phyloP scores from a whole-genome alignment of 2,797 vertebrate species.

The Rhyacichthys aspro region DNA sequence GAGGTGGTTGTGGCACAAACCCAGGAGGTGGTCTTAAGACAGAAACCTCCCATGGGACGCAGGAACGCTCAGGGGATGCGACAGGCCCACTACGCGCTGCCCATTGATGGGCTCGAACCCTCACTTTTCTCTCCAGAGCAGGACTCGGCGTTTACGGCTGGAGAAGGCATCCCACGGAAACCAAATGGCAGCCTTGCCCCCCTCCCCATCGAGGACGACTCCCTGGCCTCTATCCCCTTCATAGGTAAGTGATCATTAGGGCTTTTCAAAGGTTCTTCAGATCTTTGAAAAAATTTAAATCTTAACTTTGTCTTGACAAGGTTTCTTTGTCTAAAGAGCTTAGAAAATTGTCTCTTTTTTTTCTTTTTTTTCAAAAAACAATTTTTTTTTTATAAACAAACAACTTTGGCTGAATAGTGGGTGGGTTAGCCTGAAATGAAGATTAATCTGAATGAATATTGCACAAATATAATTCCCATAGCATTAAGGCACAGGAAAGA shows the following conservation, averaged over 20 bases:
- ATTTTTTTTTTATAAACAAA: no score
- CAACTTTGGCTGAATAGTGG: no score
- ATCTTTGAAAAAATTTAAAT: no score
- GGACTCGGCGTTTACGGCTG: constrained; percentile 29
- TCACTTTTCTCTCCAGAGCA: constrained; percentile 71
- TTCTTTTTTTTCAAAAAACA: no score
- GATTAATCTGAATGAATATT: no score
- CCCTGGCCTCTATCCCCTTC: constrained; percentile 95
- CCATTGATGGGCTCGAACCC: constrained; percentile 84
- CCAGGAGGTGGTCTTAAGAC: constrained; percentile 91
- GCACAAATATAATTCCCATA: no score
- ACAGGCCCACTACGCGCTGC: constrained; percentile 87
- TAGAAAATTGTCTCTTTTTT: no score
- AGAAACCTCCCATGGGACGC: constrained; percentile 92
- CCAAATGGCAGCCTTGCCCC: constrained; percentile 83
- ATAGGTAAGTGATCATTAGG: constrained; percentile 81
- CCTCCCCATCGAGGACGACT: constrained; percentile 87
- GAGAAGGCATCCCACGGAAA: constrained; percentile 65
- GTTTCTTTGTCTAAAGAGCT: no score
- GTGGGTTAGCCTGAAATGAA: no score
- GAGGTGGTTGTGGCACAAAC: constrained; percentile 78
- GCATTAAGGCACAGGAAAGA: no score
- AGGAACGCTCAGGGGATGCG: constrained; percentile 79
- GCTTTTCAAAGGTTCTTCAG: no score
- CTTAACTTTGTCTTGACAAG: no score